Conservation (phyloP, 1,140 invertebrate species). For the Harpegnathos saltator region DNA sequence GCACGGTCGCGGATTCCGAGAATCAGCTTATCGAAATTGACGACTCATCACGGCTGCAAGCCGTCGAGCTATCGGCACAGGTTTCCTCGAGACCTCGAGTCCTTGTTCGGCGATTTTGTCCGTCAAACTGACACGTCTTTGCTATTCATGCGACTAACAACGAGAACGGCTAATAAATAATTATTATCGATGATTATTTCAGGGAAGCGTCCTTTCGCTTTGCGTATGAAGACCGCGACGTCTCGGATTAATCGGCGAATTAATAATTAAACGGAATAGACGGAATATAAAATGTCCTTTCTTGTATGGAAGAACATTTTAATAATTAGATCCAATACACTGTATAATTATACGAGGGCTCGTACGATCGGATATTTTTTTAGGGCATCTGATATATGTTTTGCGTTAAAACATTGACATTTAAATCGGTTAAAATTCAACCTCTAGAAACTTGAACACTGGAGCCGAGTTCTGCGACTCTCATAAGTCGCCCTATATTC, state of each 20-base stretch:
- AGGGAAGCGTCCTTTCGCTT: background rate
- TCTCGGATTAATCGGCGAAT: background rate
- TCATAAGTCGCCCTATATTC: background rate
- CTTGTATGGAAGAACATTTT: background rate
- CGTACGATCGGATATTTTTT: no score
- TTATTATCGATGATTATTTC: background rate
- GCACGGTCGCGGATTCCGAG: background rate
- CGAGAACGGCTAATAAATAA: background rate
- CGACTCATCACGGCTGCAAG: background rate
- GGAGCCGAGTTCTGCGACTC: no score
- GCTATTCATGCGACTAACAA: conserved; percentile 8
- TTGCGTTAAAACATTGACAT: no score
- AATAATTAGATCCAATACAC: background rate
- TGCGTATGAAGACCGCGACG: background rate
- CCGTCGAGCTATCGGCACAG: background rate
- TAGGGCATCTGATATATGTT: no score
- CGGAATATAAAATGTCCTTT: background rate
- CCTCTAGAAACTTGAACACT: no score
- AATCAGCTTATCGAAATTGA: background rate
- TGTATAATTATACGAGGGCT: no score
- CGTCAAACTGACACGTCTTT: background rate
- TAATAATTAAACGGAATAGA: background rate
- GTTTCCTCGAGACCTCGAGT: background rate
- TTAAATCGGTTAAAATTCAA: no score
- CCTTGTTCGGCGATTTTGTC: background rate